These are phyloP conservation scores for Zhuqinia jingwanae DNA, from an alignment of 2,888 invertebrate species.

Conservation along the genomic window DNA sequence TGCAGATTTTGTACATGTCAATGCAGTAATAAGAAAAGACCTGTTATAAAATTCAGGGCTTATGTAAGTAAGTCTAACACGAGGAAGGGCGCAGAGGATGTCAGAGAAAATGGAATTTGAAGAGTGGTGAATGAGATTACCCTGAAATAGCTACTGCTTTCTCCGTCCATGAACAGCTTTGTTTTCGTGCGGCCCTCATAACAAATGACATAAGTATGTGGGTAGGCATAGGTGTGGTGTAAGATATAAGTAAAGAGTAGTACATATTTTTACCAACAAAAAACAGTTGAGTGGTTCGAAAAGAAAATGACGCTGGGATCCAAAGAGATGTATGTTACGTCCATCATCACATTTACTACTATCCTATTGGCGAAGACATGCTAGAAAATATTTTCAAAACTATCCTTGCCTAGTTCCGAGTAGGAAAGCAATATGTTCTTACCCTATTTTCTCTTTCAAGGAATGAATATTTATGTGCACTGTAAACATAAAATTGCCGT, in stretches of 20 bases:
- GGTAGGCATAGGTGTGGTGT: neutral
- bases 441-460: no score
- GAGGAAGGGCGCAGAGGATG: neutral
- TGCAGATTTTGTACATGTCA: no score
- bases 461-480: neutral
- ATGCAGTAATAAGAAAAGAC: no score
- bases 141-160: neutral
- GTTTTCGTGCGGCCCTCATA: no score
- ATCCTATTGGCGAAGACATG: neutral
- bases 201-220: neutral
- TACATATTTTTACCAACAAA: neutral
- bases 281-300: slow-evolving; percentile 8
- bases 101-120: neutral
- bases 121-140: slow-evolving; percentile 20
- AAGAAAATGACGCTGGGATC: slow-evolving; percentile 28
- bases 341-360: neutral
- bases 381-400: slow-evolving; percentile 6
- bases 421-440: neutral
- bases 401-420: neutral
- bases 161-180: no score
- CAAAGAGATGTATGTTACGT: slow-evolving; percentile 7
- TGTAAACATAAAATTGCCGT: no score
- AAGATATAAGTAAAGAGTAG: neutral
- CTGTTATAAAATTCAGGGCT: no score
- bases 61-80: neutral